phyloP scores from a whole-genome alignment of 2,797 vertebrate species.

The Clamator glandarius region DNA sequence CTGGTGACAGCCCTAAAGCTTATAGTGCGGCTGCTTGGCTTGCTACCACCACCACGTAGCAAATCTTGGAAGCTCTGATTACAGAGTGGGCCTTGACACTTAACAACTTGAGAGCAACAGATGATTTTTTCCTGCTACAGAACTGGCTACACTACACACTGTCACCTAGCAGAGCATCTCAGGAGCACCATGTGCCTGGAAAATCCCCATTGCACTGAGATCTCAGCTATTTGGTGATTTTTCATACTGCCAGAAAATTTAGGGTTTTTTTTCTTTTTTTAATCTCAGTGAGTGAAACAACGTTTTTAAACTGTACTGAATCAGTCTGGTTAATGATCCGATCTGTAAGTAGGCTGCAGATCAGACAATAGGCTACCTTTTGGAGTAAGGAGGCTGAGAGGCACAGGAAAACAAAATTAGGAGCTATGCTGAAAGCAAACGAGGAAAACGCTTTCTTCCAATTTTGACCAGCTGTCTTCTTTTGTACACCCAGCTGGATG shows the following conservation, averaged over 20 bases:
- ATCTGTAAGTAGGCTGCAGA: constrained; percentile 80
- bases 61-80: neutral
- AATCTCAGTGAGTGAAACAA: neutral
- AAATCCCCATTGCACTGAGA: neutral
- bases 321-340: constrained; percentile 51
- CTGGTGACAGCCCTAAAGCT: neutral
- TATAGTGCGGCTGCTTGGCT: neutral
- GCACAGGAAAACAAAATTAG: constrained; percentile 82
- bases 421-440: constrained; percentile 1
- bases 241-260: neutral
- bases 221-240: fast-evolving
- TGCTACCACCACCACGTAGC: neutral
- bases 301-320: neutral
- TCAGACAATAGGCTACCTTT: constrained; percentile 62
- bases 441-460: constrained; percentile 65
- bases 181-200: neutral
- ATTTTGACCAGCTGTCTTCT: constrained; percentile 67
- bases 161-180: neutral
- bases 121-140: neutral
- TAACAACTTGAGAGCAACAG: neutral
- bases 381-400: constrained; percentile 21
- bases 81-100: neutral
- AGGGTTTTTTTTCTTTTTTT: neutral
- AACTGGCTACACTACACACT: fast-evolving
- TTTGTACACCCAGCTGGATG: constrained; percentile 69